A percentile compares a stretch with the other conserved stretches of the same genome.
Conservation (phyloP, 1,140 invertebrate species). For the Ephestia elutella region DNA sequence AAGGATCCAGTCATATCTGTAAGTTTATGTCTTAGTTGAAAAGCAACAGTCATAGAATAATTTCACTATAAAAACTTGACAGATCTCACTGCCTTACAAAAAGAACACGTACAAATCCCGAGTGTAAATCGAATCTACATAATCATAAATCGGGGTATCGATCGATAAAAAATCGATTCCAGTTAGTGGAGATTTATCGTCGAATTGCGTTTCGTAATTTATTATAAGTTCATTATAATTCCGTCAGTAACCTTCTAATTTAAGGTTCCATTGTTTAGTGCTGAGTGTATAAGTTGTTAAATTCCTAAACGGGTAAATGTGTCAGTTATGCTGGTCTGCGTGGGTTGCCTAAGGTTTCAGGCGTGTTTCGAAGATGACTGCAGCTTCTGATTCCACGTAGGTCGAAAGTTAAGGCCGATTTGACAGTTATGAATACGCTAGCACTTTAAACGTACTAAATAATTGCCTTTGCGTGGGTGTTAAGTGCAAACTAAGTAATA, state of each 20-base stretch:
- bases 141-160: neutral
- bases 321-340: conserved; percentile 39
- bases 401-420: conserved; percentile 54
- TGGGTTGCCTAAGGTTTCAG: conserved; percentile 50
- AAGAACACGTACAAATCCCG: neutral
- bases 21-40: conserved; percentile 9
- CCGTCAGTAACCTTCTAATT: conserved; percentile 42
- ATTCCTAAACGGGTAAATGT: conserved; percentile 57
- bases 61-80: neutral
- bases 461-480: conserved; percentile 40
- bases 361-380: conserved; percentile 55
- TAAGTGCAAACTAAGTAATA: conserved; percentile 28
- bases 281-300: conserved; percentile 48
- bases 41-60: conserved; percentile 2
- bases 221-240: conserved; percentile 31
- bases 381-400: conserved; percentile 38
- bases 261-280: conserved; percentile 58
- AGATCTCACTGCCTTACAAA: neutral
- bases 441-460: conserved; percentile 34
- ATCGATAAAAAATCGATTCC: neutral
- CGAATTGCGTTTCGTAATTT: conserved; percentile 4
- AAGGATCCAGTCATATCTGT: conserved; percentile 16
- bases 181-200: neutral
- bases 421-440: conserved; percentile 56
- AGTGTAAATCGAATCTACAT: conserved; percentile 3